Evolutionary conservation across 2,888 invertebrate genomes (phyloP).

Genomic region (Alloscopus bannaensis): DNA sequence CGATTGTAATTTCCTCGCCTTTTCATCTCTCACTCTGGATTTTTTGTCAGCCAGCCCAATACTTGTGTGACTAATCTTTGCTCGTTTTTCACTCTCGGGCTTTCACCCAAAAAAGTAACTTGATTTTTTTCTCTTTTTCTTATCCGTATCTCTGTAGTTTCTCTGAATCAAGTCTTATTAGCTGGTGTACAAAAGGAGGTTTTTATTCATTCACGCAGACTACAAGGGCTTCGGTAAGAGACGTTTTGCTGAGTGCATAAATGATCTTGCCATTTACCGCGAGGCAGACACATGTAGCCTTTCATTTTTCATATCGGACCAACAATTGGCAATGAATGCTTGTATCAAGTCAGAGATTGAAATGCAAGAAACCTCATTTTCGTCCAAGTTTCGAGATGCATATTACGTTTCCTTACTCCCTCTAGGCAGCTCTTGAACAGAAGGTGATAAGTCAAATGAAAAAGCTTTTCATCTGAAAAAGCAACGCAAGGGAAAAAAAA

Average conservation of each 20-base stretch:
- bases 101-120: constrained; percentile 7
- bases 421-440: too few species aligned
- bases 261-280: constrained; percentile 6
- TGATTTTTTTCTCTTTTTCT: constrained; percentile 1
- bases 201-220: too few species aligned
- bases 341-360: not conserved
- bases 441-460: constrained; percentile 48
- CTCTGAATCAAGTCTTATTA: constrained; percentile 29
- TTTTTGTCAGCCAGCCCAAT: constrained; percentile 28
- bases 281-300: too few species aligned
- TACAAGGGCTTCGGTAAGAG: not conserved
- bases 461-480: constrained; percentile 37
- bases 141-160: not conserved
- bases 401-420: too few species aligned
- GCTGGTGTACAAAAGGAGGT: constrained; percentile 1
- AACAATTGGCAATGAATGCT: constrained; percentile 31
- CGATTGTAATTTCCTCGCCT: constrained; percentile 31
- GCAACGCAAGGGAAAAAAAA: constrained; percentile 52
- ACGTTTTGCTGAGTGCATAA: constrained; percentile 13
- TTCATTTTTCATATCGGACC: too few species aligned
- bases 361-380: constrained; percentile 20
- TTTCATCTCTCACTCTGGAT: constrained; percentile 14
- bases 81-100: constrained; percentile 30
- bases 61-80: constrained; percentile 29
- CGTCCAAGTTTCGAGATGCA: constrained; percentile 1